Evolutionary conservation across 2,113 vertebrate species (phyloP), one percentile per base, ranked within the genome.

Genomic region (Lepidothrix coronata): DNA sequence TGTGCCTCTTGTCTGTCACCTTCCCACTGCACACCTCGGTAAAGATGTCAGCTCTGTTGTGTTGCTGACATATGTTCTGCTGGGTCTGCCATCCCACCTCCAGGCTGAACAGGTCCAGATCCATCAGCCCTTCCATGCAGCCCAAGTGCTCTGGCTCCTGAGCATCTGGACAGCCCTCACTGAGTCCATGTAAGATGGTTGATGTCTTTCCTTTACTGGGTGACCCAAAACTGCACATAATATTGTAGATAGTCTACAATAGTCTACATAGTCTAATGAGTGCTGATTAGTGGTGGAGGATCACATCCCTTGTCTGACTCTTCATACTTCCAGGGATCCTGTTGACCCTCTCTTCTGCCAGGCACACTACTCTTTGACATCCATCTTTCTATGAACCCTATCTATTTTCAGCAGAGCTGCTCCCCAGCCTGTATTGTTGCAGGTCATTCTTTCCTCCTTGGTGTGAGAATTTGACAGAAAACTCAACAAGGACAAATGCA

Each of bases 271-370:
- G 18, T 58, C 31, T 44, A 70, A 58, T 41, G 28, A 62, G 39
- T 33, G 23, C 23, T 79, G 74, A 65, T 52, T 46, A 43, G 52
- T 19, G 6, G 23, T 33, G 31, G 8, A n/a, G 39, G 66, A 27
- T 43, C 24, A 41, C 16, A 48, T 59, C 22, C 37, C 8, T 74
- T 44, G 37, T 7, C 30, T 39, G 76, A 54, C 49, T 74, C 33
- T 28, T 67, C 39, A 11, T 25, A 11, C 3, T 30, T 28, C 8
- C 57, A 0, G 0, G 43, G 46, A 59, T 55, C 17, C 39, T 5
- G 18, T 20, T 71, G 48, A 18, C 5, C 8, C 10, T 85, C 44
- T 86, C 66, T 77, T 72, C 49, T 89, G 55, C 14, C 54, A 24
- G 27, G 19, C n/a, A 72, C 31, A 9, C 10, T 22, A 19, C 25